phyloP scores from a whole-genome alignment of 2,888 invertebrate species.

The Lepidocyrtoides sp. region DNA sequence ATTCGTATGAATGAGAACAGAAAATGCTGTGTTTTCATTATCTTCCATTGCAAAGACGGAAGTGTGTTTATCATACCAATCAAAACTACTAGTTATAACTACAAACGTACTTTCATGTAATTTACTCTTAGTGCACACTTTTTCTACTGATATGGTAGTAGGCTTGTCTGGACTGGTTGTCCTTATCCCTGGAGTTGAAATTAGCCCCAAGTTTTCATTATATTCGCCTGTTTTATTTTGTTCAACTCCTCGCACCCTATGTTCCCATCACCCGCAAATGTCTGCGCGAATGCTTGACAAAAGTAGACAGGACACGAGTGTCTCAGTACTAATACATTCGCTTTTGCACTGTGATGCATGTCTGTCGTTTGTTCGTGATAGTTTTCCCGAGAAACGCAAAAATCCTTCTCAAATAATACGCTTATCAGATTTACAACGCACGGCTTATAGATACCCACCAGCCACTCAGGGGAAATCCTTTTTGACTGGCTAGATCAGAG shows the following conservation, averaged over 20 bases:
- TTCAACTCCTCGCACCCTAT: neutral
- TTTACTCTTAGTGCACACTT: too few relatives aligned
- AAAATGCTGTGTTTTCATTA: too few relatives aligned
- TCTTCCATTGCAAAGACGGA: too few relatives aligned
- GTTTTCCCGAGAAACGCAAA: neutral
- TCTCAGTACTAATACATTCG: too few relatives aligned
- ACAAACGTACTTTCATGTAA: too few relatives aligned
- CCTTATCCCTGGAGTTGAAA: slow-evolving; percentile 31
- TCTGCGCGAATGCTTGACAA: neutral
- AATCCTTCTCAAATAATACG: slow-evolving; percentile 34
- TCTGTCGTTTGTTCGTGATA: too few relatives aligned
- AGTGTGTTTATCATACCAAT: too few relatives aligned
- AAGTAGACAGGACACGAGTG: too few relatives aligned
- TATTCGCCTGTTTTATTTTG: neutral
- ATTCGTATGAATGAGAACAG: too few relatives aligned
- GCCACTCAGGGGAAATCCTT: slow-evolving; percentile 49
- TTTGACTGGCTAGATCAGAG: slow-evolving; percentile 26
- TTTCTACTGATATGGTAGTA: neutral
- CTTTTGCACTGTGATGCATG: too few relatives aligned
- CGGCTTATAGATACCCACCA: slow-evolving; percentile 23
- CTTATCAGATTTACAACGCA: slow-evolving; percentile 63
- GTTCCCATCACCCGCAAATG: neutral
- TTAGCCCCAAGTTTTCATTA: slow-evolving; percentile 46
- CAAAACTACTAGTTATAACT: too few relatives aligned
- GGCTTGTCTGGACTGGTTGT: neutral